phyloP scores from a whole-genome alignment of 2,888 invertebrate species.

The Clitarchus hookeri region DNA sequence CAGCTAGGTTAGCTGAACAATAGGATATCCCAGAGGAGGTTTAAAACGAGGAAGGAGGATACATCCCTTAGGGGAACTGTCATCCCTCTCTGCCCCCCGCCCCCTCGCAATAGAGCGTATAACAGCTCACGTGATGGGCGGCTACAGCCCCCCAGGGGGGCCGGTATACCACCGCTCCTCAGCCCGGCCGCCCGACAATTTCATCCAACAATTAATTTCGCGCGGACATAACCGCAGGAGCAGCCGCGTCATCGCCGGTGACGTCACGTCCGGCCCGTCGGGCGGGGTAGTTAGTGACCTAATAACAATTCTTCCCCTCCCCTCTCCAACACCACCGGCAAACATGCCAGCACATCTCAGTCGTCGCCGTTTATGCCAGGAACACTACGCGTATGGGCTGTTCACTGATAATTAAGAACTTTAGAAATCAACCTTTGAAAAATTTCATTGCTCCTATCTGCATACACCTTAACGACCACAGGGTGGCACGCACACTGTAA shows the following conservation, averaged over 20 bases:
- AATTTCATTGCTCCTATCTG: too few species aligned
- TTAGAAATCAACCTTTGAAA: too few species aligned
- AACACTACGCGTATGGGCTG: too few species aligned
- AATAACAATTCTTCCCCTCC: background rate
- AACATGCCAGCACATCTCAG: too few species aligned
- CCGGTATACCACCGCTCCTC: background rate
- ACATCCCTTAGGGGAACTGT: too few species aligned
- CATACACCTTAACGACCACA: too few species aligned
- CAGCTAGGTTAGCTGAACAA: too few species aligned
- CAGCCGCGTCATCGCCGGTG: background rate
- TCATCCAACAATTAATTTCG: background rate
- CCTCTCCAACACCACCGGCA: background rate
- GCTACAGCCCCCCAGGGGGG: background rate
- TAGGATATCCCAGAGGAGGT: too few species aligned
- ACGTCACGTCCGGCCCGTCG: background rate
- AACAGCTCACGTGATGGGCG: background rate
- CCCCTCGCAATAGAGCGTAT: background rate
- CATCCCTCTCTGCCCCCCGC: background rate
- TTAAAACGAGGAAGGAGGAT: too few species aligned
- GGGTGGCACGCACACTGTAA: too few species aligned
- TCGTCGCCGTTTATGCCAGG: too few species aligned
- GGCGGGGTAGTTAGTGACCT: background rate
- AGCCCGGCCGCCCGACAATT: background rate
- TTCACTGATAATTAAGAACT: too few species aligned
- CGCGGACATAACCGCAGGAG: background rate